phyloP scores from a whole-genome alignment of 2,888 invertebrate genomes.

The Cyclophora albipunctata region DNA sequence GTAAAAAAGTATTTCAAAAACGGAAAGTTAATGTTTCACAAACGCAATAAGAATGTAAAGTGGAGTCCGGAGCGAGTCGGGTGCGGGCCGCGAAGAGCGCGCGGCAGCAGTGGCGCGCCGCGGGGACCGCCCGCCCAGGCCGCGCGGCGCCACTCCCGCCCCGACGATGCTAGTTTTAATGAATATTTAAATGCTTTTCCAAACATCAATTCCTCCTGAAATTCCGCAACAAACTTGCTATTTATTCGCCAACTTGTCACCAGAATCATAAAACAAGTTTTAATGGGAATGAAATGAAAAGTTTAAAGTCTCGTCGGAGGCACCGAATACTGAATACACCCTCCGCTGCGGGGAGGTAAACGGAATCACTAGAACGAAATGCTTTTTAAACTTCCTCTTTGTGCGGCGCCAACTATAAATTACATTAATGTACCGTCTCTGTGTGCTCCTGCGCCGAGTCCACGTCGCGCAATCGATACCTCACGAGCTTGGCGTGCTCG shows the following conservation, averaged over 20 bases:
- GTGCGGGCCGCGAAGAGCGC: too few relatives aligned
- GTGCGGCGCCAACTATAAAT: constrained; percentile 4
- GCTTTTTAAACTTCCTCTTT: constrained; percentile 7
- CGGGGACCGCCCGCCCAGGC: too few relatives aligned
- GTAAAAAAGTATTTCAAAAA: too few relatives aligned
- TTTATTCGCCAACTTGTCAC: constrained; percentile 25
- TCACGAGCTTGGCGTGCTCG: too few relatives aligned
- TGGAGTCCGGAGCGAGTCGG: too few relatives aligned
- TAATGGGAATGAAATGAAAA: constrained; percentile 28
- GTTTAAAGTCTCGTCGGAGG: constrained; percentile 3
- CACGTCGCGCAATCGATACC: too few relatives aligned
- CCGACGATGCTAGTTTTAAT: constrained; percentile 23
- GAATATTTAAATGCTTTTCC: constrained; percentile 27
- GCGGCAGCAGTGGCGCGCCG: too few relatives aligned
- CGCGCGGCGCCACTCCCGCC: too few relatives aligned
- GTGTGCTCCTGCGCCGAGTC: too few relatives aligned
- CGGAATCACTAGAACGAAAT: constrained; percentile 5
- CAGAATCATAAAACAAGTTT: constrained; percentile 26
- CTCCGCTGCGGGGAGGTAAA: constrained; percentile 3
- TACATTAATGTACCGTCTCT: constrained; percentile 5
- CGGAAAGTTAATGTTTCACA: too few relatives aligned
- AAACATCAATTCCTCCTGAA: constrained; percentile 22
- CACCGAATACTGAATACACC: not conserved
- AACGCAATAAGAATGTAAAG: too few relatives aligned
- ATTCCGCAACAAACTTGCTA: constrained; percentile 12